A percentile compares a stretch with the other conserved stretches of the same genome.
Conservation (phyloP, 2,113 vertebrate genomes). For the Sporophila hypoxantha region DNA sequence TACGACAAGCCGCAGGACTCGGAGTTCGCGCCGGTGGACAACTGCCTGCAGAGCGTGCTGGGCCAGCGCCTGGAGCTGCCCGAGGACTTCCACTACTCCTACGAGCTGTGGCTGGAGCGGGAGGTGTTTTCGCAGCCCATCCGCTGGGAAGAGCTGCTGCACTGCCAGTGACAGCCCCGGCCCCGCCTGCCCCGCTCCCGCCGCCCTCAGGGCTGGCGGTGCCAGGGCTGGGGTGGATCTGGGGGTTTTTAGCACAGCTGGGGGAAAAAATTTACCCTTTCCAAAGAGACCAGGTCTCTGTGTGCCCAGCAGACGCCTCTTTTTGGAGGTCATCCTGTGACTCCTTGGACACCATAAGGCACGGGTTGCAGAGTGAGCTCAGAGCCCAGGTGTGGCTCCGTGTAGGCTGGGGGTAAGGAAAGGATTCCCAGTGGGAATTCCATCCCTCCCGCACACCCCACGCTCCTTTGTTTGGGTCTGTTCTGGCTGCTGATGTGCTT, state of each 20-base stretch:
- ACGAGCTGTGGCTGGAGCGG: slow-evolving; percentile 94
- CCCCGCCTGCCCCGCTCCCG: background rate
- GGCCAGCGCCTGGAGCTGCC: slow-evolving; percentile 89
- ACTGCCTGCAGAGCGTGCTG: slow-evolving; percentile 95
- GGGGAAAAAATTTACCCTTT: background rate
- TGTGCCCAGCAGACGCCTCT: background rate
- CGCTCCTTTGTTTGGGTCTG: fast-evolving
- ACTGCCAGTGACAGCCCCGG: slow-evolving; percentile 54
- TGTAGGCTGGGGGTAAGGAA: background rate
- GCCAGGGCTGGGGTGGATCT: background rate
- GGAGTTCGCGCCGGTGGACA: slow-evolving; percentile 90
- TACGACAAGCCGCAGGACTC: slow-evolving; percentile 81
- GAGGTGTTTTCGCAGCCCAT: slow-evolving; percentile 97
- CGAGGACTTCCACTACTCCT: slow-evolving; percentile 89
- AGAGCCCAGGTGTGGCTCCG: background rate
- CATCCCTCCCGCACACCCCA: background rate
- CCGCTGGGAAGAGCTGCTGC: slow-evolving; percentile 92
- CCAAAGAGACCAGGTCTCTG: background rate
- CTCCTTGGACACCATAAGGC: background rate
- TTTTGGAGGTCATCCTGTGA: background rate
- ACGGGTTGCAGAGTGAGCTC: background rate
- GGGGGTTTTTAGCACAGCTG: background rate
- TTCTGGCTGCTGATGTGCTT: background rate
- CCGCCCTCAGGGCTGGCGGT: fast-evolving
- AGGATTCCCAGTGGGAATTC: background rate